These are phyloP conservation scores for Taxidea taxus DNA, from an alignment of 2,113 vertebrate species.

Conservation along the genomic window DNA sequence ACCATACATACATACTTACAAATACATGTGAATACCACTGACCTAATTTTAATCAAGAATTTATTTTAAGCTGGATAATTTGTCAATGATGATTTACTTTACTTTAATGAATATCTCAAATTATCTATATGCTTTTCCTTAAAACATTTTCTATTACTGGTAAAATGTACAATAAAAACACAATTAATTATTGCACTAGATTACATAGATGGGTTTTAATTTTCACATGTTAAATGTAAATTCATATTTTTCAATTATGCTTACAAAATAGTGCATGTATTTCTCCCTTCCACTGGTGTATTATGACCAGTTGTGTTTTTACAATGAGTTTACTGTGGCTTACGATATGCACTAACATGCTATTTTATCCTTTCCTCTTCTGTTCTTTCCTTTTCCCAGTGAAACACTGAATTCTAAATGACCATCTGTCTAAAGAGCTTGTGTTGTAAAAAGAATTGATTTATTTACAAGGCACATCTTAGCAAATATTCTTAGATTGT, in stretches of 20 bases:
- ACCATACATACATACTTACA: not conserved
- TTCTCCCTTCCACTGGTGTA: not conserved
- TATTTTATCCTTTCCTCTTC: slow-evolving; percentile 32
- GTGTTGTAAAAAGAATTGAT: slow-evolving; percentile 63
- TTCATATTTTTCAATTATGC: not conserved
- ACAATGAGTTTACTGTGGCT: not conserved
- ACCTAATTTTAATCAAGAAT: not conserved
- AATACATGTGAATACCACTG: not conserved
- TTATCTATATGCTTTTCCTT: not conserved
- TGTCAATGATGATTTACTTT: not conserved
- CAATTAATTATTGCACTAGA: not conserved
- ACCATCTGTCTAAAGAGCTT: slow-evolving; percentile 73
- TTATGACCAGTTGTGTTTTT: not conserved
- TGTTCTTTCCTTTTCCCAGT: slow-evolving; percentile 36
- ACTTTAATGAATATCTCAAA: not conserved
- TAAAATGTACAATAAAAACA: not conserved
- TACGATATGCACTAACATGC: not conserved
- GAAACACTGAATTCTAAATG: slow-evolving; percentile 76
- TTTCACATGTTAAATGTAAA: not conserved
- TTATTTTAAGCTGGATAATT: not conserved
- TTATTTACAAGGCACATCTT: slow-evolving; percentile 80
- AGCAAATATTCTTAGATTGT: slow-evolving; percentile 75
- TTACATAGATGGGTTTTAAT: not conserved
- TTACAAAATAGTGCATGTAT: rapidly evolving
- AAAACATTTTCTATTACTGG: not conserved